A percentile compares a stretch with the other conserved stretches of the same genome.
Conservation (phyloP, 2,797 vertebrate genomes). For the Halcyon leucocephala region DNA sequence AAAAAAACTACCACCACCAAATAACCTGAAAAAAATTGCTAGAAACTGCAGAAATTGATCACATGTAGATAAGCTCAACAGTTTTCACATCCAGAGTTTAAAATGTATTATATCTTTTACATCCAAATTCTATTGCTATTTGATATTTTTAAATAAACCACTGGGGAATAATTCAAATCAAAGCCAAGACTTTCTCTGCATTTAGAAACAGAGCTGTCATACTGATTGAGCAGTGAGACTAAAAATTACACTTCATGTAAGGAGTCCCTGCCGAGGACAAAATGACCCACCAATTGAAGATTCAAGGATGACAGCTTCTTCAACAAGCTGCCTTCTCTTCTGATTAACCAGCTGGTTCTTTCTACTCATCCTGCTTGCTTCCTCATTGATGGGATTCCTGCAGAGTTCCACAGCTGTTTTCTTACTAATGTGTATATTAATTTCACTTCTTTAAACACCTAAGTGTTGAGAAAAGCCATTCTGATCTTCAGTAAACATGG, state of each 20-base stretch:
- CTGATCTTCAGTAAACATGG: background rate
- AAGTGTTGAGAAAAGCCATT: slow-evolving; percentile 28
- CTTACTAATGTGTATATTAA: slow-evolving; percentile 63
- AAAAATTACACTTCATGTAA: slow-evolving; percentile 67
- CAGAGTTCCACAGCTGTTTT: slow-evolving; percentile 63
- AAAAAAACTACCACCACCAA: background rate
- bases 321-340: slow-evolving; percentile 61
- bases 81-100: slow-evolving; percentile 17
- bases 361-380: slow-evolving; percentile 21
- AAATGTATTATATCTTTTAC: background rate
- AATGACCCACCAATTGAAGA: slow-evolving; percentile 73
- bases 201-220: slow-evolving; percentile 58
- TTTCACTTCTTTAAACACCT: slow-evolving; percentile 43
- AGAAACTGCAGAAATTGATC: background rate
- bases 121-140: background rate
- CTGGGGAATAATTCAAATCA: slow-evolving; percentile 46
- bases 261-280: slow-evolving; percentile 71
- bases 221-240: slow-evolving; percentile 46
- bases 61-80: background rate
- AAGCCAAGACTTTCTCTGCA: slow-evolving; percentile 25
- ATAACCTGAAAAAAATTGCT: background rate
- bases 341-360: slow-evolving; percentile 60
- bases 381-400: slow-evolving; percentile 68
- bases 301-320: slow-evolving; percentile 61
- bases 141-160: slow-evolving; percentile 8